Conservation (phyloP, 2,888 invertebrate genomes). For the Subacronicta megacephala region DNA sequence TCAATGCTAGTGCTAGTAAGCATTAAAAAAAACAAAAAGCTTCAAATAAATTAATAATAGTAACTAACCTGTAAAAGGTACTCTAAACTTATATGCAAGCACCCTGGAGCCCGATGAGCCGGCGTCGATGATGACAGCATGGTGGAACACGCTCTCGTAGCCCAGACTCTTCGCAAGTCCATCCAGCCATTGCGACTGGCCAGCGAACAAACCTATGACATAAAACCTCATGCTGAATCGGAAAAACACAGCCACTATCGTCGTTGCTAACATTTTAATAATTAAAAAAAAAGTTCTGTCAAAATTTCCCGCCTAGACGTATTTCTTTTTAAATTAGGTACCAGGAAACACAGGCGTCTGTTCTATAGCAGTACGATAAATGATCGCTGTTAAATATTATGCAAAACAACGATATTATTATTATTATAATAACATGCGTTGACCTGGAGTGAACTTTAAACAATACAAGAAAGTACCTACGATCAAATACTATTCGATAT, state of each 20-base stretch:
- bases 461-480: conserved; percentile 7
- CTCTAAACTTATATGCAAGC: conserved; percentile 95
- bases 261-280: conserved; percentile 15
- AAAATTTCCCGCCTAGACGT: conserved; percentile 7
- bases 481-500: not conserved
- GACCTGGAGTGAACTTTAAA: conserved; percentile 27
- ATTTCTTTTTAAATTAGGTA: not conserved
- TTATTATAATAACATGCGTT: conserved; percentile 13
- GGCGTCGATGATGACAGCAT: conserved; percentile 97
- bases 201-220: conserved; percentile 87
- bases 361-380: conserved; percentile 1
- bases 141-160: conserved; percentile 88
- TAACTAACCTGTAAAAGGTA: conserved; percentile 91
- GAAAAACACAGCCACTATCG: conserved; percentile 12
- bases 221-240: conserved; percentile 28
- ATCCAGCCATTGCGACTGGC: conserved; percentile 91
- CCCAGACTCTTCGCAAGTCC: conserved; percentile 93
- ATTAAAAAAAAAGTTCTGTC: conserved; percentile 24
- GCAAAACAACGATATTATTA: too few relatives aligned
- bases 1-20: too few relatives aligned
- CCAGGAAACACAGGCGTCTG: not conserved
- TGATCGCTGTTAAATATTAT: conserved; percentile 4
- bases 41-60: not conserved
- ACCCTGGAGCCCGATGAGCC: conserved; percentile 97
- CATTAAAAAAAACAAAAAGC: too few relatives aligned